Evolutionary conservation across 2,797 vertebrate genomes (phyloP).

Genomic region (Tauraco hartlaubi): DNA sequence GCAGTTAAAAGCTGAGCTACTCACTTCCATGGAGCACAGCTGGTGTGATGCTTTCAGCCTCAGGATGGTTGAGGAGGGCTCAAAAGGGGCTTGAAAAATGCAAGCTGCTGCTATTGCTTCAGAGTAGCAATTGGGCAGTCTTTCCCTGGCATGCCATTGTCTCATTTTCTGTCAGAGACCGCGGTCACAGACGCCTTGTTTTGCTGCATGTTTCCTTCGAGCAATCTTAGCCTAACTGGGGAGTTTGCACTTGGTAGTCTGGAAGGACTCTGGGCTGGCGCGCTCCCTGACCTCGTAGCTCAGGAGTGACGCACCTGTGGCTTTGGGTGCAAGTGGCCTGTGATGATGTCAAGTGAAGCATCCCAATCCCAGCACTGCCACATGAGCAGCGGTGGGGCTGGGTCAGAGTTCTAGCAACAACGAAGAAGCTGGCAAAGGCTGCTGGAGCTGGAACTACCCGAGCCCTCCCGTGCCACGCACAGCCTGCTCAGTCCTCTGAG

Average conservation of each 20-base stretch:
- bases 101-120: background rate
- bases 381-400: background rate
- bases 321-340: background rate
- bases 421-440: background rate
- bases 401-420: accelerated
- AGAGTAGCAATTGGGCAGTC: background rate
- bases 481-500: accelerated
- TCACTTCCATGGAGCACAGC: background rate
- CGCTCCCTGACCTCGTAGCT: background rate
- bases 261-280: background rate
- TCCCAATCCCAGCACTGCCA: background rate
- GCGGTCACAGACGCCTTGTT: background rate
- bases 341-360: background rate
- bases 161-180: background rate
- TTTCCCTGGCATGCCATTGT: background rate
- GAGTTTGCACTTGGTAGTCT: background rate
- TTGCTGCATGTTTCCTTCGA: background rate
- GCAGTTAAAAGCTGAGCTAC: background rate
- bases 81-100: background rate
- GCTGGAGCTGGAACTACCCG: background rate
- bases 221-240: background rate
- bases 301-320: background rate
- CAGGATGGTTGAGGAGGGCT: background rate
- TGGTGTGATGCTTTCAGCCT: background rate
- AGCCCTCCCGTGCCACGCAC: background rate